phyloP scores from a whole-genome alignment of 2,797 vertebrate species.

The Gymnopithys bicolor region DNA sequence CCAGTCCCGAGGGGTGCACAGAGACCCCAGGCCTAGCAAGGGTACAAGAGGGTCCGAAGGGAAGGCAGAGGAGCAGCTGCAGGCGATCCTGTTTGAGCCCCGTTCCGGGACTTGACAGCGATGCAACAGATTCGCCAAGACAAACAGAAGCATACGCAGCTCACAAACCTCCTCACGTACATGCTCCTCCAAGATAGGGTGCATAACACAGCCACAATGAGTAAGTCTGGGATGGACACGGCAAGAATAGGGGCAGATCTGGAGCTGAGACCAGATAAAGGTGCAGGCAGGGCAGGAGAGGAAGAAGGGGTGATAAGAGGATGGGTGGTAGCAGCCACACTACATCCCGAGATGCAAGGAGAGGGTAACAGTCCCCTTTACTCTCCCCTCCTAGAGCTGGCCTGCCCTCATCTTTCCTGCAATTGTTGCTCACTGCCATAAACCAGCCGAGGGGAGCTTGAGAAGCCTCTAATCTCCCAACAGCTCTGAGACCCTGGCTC shows the following conservation, averaged over 20 bases:
- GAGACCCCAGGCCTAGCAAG: neutral
- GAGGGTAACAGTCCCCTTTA: neutral
- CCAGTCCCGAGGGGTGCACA: accelerated
- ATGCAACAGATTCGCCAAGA: neutral
- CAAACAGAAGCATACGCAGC: neutral
- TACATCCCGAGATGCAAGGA: neutral
- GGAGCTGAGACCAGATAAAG: neutral
- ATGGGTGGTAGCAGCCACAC: neutral
- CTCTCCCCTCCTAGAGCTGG: neutral
- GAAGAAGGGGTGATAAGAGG: neutral
- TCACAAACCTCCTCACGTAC: conserved; percentile 2
- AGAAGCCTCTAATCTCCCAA: neutral
- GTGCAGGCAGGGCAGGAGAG: neutral
- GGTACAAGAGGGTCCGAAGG: neutral
- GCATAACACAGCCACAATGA: neutral
- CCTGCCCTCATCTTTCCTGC: neutral
- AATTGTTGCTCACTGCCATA: neutral
- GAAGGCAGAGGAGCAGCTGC: accelerated
- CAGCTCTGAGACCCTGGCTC: neutral
- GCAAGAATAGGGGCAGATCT: neutral
- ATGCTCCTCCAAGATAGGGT: neutral
- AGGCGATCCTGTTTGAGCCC: accelerated
- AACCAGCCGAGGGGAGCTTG: neutral
- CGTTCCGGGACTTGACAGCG: accelerated
- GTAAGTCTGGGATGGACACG: neutral